phyloP scores from a whole-genome alignment of 2,113 vertebrate species.

The Chinchilla lanigera region DNA sequence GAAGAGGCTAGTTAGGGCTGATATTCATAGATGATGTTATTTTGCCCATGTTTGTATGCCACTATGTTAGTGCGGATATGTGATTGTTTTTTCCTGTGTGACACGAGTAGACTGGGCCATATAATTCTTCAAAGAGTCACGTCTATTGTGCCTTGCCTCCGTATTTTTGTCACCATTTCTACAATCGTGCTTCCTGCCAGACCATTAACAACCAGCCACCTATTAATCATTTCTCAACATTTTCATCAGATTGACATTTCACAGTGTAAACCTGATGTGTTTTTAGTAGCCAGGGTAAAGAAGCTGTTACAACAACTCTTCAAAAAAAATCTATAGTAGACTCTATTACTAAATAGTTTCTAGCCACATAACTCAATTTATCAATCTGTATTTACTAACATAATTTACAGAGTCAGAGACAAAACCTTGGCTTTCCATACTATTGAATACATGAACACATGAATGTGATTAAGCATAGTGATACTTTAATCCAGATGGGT shows the following conservation, averaged over 20 bases:
- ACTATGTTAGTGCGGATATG: neutral
- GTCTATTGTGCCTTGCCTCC: neutral
- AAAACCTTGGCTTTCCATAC: neutral
- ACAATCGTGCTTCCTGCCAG: neutral
- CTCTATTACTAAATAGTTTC: neutral
- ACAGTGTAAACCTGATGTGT: neutral
- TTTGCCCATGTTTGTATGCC: neutral
- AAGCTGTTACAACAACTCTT: neutral
- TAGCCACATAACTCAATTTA: neutral
- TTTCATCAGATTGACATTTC: no score
- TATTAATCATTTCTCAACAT: neutral
- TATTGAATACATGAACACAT: neutral
- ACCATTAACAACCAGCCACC: neutral
- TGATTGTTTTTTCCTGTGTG: neutral
- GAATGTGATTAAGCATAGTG: neutral
- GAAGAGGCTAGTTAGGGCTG: neutral
- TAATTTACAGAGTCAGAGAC: neutral
- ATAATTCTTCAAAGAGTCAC: neutral
- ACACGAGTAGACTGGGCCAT: neutral
- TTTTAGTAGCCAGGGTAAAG: neutral
- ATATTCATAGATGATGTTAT: neutral
- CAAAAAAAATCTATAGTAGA: neutral
- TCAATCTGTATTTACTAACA: neutral
- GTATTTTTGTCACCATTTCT: neutral
- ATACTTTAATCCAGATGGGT: neutral